These are phyloP conservation scores for Unio pictorum DNA, from an alignment of 2,888 invertebrate genomes.

Conservation along the genomic window DNA sequence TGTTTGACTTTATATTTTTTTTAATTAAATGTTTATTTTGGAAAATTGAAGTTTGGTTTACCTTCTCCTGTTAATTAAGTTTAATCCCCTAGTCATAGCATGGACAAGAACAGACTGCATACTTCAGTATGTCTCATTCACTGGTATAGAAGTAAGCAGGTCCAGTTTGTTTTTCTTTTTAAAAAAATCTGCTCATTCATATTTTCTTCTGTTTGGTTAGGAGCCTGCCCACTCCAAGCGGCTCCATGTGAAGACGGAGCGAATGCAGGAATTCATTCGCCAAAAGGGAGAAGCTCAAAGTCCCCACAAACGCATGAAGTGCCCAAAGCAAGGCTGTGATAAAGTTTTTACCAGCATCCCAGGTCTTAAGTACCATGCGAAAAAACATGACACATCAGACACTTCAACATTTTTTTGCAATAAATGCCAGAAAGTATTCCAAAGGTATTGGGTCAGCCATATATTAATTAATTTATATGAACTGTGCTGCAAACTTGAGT, in stretches of 20 bases:
- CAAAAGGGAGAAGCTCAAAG: slow-evolving; percentile 46
- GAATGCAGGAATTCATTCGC: slow-evolving; percentile 64
- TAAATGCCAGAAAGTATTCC: slow-evolving; percentile 59
- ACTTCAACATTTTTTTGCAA: slow-evolving; percentile 55
- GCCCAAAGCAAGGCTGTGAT: slow-evolving; percentile 55
- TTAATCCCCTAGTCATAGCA: too few relatives aligned
- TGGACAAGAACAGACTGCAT: too few relatives aligned
- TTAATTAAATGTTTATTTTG: too few relatives aligned
- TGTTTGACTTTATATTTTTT: too few relatives aligned
- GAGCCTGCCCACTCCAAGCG: slow-evolving; percentile 48
- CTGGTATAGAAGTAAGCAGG: too few relatives aligned
- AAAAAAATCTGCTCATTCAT: too few relatives aligned
- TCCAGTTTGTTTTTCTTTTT: too few relatives aligned
- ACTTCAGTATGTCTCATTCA: too few relatives aligned
- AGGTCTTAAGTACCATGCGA: slow-evolving; percentile 62
- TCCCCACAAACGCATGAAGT: slow-evolving; percentile 47
- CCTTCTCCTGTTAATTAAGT: too few relatives aligned
- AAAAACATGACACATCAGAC: slow-evolving; percentile 41
- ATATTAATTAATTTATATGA: too few relatives aligned
- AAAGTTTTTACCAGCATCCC: slow-evolving; percentile 62
- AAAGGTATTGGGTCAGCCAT: slow-evolving; percentile 50
- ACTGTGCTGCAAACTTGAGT: not conserved
- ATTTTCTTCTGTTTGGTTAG: slow-evolving; percentile 10
- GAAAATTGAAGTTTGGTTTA: too few relatives aligned
- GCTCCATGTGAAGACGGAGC: slow-evolving; percentile 60